phyloP scores from a whole-genome alignment of 1,140 invertebrate genomes.

The Zophobas morio region DNA sequence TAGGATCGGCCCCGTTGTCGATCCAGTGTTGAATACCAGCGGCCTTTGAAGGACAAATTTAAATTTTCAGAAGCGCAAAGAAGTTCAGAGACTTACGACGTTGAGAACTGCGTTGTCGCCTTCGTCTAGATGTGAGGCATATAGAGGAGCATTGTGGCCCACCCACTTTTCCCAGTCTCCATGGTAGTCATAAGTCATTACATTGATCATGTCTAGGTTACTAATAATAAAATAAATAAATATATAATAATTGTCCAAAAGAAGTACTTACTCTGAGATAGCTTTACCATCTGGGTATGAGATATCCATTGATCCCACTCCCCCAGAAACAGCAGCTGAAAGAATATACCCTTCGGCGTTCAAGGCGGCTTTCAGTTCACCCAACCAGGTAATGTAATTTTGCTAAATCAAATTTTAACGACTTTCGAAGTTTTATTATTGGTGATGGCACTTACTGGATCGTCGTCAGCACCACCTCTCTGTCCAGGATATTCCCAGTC shows the following conservation, averaged over 20 bases:
- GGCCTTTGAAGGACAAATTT: constrained; percentile 52
- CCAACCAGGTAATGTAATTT: constrained; percentile 55
- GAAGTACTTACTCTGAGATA: constrained; percentile 65
- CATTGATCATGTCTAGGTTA: constrained; percentile 74
- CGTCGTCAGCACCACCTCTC: constrained; percentile 58
- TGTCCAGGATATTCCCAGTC: constrained; percentile 88
- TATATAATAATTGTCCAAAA: constrained; percentile 26
- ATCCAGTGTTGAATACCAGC: constrained; percentile 64
- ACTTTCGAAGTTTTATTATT: not conserved
- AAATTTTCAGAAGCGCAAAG: no score
- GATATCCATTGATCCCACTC: constrained; percentile 70
- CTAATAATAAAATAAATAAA: constrained; percentile 59
- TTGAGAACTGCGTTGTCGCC: not conserved
- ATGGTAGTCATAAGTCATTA: constrained; percentile 79
- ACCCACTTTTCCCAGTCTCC: constrained; percentile 73
- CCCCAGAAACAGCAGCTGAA: constrained; percentile 65
- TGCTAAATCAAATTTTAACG: constrained; percentile 36
- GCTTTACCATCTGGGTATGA: constrained; percentile 77
- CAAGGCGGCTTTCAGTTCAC: constrained; percentile 55
- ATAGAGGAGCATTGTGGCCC: constrained; percentile 70
- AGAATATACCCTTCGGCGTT: constrained; percentile 52
- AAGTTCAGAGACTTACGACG: no score
- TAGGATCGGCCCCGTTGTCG: constrained; percentile 67
- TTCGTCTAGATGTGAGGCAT: constrained; percentile 56
- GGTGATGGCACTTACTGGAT: constrained; percentile 17